Evolutionary conservation across 1,140 invertebrate genomes (phyloP).

Genomic region (Drosophila carrolli): DNA sequence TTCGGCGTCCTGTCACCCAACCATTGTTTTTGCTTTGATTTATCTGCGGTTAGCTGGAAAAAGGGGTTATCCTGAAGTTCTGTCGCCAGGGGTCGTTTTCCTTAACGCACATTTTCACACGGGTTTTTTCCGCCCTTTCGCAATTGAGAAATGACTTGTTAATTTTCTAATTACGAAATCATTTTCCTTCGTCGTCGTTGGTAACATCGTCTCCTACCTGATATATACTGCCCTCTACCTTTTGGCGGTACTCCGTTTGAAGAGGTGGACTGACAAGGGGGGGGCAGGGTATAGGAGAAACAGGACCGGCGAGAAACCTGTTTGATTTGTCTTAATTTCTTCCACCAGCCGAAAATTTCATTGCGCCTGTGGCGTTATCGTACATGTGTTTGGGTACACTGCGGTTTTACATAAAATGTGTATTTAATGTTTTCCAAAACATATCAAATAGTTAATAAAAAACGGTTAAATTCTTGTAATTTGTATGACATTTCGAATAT

Average conservation of each 20-base stretch:
- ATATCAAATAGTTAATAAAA: too few species aligned
- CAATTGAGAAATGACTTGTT: constrained; percentile 69
- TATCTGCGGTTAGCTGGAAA: constrained; percentile 43
- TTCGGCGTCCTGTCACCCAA: constrained; percentile 11
- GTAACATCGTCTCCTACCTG: constrained; percentile 43
- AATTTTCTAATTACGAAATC: constrained; percentile 76
- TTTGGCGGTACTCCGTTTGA: constrained; percentile 48
- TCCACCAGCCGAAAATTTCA: constrained; percentile 55
- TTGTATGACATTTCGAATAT: too few species aligned
- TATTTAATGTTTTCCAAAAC: too few species aligned
- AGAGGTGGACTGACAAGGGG: constrained; percentile 5
- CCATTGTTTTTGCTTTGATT: constrained; percentile 46
- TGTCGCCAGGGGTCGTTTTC: constrained; percentile 5
- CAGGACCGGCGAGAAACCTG: constrained; percentile 57
- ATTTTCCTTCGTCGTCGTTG: constrained; percentile 35
- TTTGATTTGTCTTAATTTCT: constrained; percentile 79
- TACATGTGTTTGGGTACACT: constrained; percentile 14
- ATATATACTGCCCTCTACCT: constrained; percentile 12
- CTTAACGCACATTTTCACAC: constrained; percentile 48
- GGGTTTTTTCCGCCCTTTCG: constrained; percentile 4
- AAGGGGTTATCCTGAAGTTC: constrained; percentile 10
- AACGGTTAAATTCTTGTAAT: too few species aligned
- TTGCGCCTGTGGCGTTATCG: constrained; percentile 25
- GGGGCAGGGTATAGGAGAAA: neutral
- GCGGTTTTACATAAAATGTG: neutral